Base-by-base conservation (phyloP, 1,140 invertebrate genomes). In the Parasteatoda tepidariorum region DNA sequence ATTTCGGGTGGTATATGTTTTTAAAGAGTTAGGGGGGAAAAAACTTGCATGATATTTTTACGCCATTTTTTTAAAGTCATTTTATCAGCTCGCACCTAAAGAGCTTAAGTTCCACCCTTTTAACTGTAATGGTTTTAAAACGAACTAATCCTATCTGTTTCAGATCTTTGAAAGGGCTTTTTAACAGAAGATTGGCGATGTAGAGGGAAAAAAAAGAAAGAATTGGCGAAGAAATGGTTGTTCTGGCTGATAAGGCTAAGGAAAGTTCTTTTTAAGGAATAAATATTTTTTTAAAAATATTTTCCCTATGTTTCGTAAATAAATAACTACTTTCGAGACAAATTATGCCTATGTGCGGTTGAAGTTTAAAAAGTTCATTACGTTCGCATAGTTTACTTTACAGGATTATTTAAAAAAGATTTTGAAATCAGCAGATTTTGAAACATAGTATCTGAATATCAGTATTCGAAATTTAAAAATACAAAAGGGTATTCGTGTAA, bases 141-240 rank as follows among this genome's bases (percentile, higher is more conserved):
- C 74, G 74, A 66, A 78, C 74, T 78, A 78, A 78, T 78, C 74
- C 74, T 78, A 78, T 78, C 74, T 78, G 74, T 78, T 78, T 34
- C 38, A 33, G 59, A 78, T 78, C 74, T 78, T 78, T 66, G 54
- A 78, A 78, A 62, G 61, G 22, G 74, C 74, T 78, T 66, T 66
- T 78, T 78, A 66, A 66, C 59, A 66, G 74, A 31, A 78, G 26
- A 66, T 48, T 28, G 48, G 41, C 28, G 66, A 9, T 24, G 30
- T 7, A n/a, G 28, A 66, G 54, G 26, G 26, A 61, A 31, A 31
- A 22, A 41, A 38, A 71, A 28, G 24, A 71, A 71, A 33, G 7
- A 31, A 28, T 15, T 9, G 48, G 31, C 22, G 22, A 33, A 48
- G 55, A 74, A 74, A 74, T 74, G 71, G 55, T 74, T 74, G 71